Conservation (phyloP, 2,797 vertebrate genomes). For the Glossophaga mutica region DNA sequence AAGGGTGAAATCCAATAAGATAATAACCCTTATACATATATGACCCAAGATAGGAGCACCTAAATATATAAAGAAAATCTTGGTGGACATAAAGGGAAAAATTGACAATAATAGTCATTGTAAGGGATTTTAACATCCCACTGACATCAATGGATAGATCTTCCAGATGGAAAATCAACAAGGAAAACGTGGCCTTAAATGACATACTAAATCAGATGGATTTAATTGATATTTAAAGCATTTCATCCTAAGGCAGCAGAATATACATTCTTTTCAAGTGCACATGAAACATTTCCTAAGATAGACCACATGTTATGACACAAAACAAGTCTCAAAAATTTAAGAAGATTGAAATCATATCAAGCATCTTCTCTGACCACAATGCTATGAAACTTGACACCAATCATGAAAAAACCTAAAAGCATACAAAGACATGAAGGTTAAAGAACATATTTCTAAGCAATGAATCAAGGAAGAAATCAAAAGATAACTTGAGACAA, state of each 20-base stretch:
- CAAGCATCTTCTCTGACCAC: background rate
- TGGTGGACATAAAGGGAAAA: background rate
- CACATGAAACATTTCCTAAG: background rate
- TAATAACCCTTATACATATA: background rate
- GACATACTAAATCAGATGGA: background rate
- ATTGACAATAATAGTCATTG: background rate
- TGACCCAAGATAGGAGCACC: background rate
- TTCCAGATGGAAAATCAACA: background rate
- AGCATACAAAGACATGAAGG: background rate
- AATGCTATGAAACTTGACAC: background rate
- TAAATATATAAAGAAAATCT: background rate
- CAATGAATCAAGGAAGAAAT: background rate
- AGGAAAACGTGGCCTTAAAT: background rate
- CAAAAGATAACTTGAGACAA: background rate
- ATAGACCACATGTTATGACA: background rate
- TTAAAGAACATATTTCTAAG: background rate
- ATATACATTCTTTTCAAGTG: background rate
- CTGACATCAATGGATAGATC: background rate
- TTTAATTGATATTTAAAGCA: background rate
- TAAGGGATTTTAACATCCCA: background rate
- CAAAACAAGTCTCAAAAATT: background rate
- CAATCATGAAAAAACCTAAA: background rate
- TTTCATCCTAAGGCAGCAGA: background rate
- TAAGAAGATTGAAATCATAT: background rate
- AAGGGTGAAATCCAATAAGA: background rate